phyloP scores from a whole-genome alignment of 2,888 invertebrate species.

The Koerneria pararmatus region DNA sequence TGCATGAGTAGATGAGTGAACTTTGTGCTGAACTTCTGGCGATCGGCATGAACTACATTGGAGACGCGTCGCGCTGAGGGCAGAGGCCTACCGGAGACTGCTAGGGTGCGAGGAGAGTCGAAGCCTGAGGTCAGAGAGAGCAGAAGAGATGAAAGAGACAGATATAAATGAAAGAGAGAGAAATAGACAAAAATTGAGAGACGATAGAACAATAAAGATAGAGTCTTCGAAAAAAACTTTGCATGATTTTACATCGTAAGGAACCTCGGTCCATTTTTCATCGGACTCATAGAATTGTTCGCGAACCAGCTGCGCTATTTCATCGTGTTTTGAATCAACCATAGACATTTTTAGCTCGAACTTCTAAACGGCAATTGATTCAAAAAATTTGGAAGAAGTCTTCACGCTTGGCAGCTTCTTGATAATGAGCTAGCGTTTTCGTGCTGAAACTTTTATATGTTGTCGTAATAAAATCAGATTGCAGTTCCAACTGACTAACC shows the following conservation, averaged over 20 bases:
- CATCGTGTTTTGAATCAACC: no score
- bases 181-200: no score
- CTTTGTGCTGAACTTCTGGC: conserved; percentile 47
- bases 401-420: no score
- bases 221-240: no score
- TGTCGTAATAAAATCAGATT: not conserved
- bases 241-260: not conserved
- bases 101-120: conserved; percentile 49
- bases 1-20: conserved; percentile 72
- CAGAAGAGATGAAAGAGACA: no score
- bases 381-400: no score
- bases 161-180: no score
- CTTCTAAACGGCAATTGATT: no score
- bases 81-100: conserved; percentile 42
- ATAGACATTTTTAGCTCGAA: no score
- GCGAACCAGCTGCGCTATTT: no score
- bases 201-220: no score
- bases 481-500: conserved; percentile 62
- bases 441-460: not conserved
- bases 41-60: conserved; percentile 48
- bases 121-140: conserved; percentile 52
- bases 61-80: conserved; percentile 49
- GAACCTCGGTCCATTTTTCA: not conserved
- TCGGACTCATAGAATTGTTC: no score
- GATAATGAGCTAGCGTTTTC: conserved; percentile 13